phyloP scores from a whole-genome alignment of 2,113 vertebrate genomes.

The Megalops atlanticus region DNA sequence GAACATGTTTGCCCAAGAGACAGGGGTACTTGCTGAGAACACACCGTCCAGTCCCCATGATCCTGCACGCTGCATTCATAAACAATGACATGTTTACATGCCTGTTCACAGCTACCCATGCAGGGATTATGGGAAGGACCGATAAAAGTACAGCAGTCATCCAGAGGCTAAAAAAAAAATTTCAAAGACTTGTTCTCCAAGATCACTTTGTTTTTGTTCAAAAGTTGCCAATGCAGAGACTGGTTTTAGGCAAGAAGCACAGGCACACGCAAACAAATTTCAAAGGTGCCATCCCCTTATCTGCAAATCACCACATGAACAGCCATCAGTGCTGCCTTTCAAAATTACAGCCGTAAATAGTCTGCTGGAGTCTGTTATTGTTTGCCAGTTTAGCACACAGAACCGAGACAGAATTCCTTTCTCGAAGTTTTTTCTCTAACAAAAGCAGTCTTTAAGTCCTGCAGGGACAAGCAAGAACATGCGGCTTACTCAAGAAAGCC shows the following conservation, averaged over 20 bases:
- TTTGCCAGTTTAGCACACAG: slow-evolving; percentile 4
- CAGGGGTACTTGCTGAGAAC: not conserved
- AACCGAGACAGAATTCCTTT: slow-evolving; percentile 14
- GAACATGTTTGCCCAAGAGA: not conserved
- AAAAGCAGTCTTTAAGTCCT: slow-evolving; percentile 5
- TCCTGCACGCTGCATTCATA: not conserved
- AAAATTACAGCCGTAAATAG: not conserved
- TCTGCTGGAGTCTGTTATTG: not conserved
- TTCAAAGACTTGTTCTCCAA: slow-evolving; percentile 6
- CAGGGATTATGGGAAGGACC: not conserved
- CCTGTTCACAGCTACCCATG: not conserved
- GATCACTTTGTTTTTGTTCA: not conserved
- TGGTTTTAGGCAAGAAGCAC: not conserved
- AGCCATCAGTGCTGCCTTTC: too few species aligned
- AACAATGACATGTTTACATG: slow-evolving; percentile 1
- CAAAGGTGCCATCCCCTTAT: too few species aligned
- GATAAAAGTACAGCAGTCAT: slow-evolving; percentile 2
- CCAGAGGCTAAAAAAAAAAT: not conserved
- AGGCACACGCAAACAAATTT: not conserved
- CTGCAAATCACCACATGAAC: not conserved
- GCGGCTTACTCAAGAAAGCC: not conserved
- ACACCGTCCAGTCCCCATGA: not conserved
- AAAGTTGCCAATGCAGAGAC: slow-evolving; percentile 5
- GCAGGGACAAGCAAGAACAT: not conserved
- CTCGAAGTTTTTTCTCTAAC: not conserved